phyloP scores from a whole-genome alignment of 2,113 vertebrate species.

The Caranx melampygus region DNA sequence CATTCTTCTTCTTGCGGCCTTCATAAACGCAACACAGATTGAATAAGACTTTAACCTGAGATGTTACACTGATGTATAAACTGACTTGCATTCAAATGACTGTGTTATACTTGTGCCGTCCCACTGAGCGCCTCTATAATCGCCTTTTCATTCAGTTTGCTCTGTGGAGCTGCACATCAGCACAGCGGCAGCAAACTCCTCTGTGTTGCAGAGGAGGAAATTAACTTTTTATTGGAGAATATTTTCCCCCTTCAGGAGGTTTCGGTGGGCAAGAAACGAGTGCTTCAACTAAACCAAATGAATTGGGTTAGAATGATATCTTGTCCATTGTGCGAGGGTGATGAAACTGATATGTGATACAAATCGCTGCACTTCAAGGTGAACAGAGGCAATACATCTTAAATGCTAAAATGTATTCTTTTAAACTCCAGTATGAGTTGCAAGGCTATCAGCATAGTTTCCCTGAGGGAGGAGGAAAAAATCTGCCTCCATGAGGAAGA shows the following conservation, averaged over 20 bases:
- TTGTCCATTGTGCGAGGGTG: background rate
- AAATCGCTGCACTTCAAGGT: background rate
- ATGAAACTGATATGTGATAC: background rate
- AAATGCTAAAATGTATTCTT: background rate
- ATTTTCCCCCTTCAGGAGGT: background rate
- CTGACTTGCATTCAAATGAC: constrained; percentile 38
- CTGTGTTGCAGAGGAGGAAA: constrained; percentile 50
- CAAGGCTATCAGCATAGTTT: background rate
- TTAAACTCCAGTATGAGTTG: background rate
- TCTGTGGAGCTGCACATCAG: constrained; percentile 48
- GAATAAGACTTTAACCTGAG: constrained; percentile 9
- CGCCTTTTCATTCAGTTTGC: constrained; percentile 18
- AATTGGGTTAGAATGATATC: background rate
- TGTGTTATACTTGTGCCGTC: constrained; percentile 34
- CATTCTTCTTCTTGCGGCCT: background rate
- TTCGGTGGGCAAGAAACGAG: constrained; percentile 7
- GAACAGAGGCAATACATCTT: background rate
- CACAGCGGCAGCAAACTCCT: background rate
- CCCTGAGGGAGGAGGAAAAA: constrained; percentile 9
- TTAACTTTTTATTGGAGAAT: constrained; percentile 44
- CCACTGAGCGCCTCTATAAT: constrained; percentile 10
- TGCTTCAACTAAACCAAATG: background rate
- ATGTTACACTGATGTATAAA: constrained; percentile 15
- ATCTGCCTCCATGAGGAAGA: background rate
- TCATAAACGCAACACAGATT: background rate